Evolutionary conservation across 2,113 vertebrate genomes (phyloP), one percentile per base, ranked within the genome.

Genomic region (Glareola pratincola): DNA sequence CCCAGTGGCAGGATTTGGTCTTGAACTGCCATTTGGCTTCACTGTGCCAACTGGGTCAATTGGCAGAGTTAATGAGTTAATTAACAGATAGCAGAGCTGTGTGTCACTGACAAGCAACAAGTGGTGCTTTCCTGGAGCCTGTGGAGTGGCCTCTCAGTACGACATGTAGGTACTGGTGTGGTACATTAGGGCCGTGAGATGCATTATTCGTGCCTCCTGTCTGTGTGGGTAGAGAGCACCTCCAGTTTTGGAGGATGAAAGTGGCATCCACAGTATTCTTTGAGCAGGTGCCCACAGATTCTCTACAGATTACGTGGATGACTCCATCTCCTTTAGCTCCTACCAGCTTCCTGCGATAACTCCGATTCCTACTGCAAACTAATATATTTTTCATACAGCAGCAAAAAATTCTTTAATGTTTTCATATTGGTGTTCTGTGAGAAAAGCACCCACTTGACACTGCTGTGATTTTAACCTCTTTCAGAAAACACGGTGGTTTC

Each of bases 121-220:
- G n/a, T n/a, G 45, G 27, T 66, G 48, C 29, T 93, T 92, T 79
- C 29, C 53, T 94, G 57, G 53, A 92, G 68, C 27, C 39, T n/a
- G 69, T 47, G 47, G 47, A 47, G 47, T 47, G 47, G 47, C 47
- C 47, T 48, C 47, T 22, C 47, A 22, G 47, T 48, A 48, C 3
- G 11, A 22, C 47, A 22, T 48, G 47, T 48, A 22, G 47, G 47
- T 48, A 48, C 47, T 6, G 21, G 47, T 48, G 47, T 48, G 47
- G 43, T 22, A 26, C 2, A 0, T 17, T 10, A 43, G 53, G 29
- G 29, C 29, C 21, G 1, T 19, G 26, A n/a, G 23, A n/a, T 0
- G 4, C 8, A 2, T 47, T 76, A 9, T 51, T 50, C 50, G 79
- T 2, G 5, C 9, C 14, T 59, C 1, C 43, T 1, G 20, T 27